Percentiles rank a stretch among this genome's conserved stretches.
Evolutionary conservation across 2,113 vertebrate genomes (phyloP).

Genomic region (Neolamprologus devosi): DNA sequence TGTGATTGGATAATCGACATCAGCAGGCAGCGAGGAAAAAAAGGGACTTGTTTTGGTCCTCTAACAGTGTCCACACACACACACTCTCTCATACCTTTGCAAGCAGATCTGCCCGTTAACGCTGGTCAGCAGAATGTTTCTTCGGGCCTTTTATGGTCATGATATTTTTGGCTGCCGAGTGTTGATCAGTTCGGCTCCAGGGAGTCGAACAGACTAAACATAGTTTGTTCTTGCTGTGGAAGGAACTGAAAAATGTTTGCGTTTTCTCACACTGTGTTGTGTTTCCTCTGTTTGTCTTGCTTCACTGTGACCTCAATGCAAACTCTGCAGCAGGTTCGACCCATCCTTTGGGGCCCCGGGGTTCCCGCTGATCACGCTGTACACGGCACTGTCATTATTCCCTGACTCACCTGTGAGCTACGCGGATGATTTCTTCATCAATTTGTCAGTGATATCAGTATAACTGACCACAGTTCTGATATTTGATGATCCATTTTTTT

Average conservation of each 20-base stretch:
- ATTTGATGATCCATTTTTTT: background rate
- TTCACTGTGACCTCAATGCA: background rate
- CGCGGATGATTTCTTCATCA: background rate
- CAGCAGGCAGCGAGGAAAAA: background rate
- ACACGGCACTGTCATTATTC: background rate
- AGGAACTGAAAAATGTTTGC: background rate
- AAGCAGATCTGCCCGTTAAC: background rate
- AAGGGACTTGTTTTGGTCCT: background rate
- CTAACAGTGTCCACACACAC: background rate
- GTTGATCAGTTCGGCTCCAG: conserved; percentile 7
- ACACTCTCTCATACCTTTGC: background rate
- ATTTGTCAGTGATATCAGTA: background rate
- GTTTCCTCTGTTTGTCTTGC: background rate
- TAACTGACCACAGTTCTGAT: background rate
- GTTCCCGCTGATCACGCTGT: background rate
- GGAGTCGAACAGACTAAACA: conserved; percentile 8
- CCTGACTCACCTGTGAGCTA: background rate
- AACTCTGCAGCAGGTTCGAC: background rate
- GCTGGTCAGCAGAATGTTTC: background rate
- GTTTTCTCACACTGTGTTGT: background rate
- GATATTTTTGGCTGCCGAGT: conserved; percentile 18
- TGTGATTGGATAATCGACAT: background rate
- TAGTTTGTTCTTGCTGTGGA: background rate
- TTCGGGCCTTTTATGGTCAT: conserved; percentile 42
- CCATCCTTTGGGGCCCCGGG: too few relatives aligned